These are phyloP conservation scores for Cephus nigrinus DNA, from an alignment of 2,888 invertebrate genomes.

Conservation along the genomic window DNA sequence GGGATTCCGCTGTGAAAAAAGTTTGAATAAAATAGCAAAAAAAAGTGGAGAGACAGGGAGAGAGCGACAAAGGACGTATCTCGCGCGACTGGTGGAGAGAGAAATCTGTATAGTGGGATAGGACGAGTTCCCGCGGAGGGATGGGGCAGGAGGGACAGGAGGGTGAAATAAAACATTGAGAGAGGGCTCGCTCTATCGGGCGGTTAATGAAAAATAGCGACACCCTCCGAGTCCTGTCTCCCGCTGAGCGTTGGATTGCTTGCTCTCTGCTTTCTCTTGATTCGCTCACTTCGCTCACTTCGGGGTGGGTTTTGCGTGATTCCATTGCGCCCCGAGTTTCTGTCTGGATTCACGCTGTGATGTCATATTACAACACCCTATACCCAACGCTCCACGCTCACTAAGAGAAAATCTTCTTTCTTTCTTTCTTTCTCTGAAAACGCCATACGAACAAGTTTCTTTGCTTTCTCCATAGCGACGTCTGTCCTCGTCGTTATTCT, in stretches of 20 bases:
- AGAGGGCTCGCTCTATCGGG: conserved; percentile 48
- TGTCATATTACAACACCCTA: conserved; percentile 53
- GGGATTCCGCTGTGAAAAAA: conserved; percentile 39
- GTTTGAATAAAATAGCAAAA: conserved; percentile 48
- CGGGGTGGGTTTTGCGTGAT: conserved; percentile 43
- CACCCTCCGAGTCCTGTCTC: conserved; percentile 46
- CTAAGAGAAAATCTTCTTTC: background rate
- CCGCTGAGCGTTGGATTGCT: conserved; percentile 55
- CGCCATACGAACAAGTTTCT: background rate
- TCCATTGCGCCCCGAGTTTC: conserved; percentile 49
- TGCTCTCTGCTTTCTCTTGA: conserved; percentile 35
- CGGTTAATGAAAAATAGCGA: conserved; percentile 63
- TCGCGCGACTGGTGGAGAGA: conserved; percentile 15
- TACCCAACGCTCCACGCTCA: background rate
- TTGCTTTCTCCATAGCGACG: background rate
- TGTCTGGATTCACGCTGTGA: conserved; percentile 55
- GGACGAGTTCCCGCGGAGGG: background rate
- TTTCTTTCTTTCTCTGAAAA: background rate
- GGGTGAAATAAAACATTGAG: conserved; percentile 42
- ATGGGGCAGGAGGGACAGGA: background rate
- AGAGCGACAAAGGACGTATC: conserved; percentile 38
- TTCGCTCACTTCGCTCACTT: conserved; percentile 39
- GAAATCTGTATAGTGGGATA: conserved; percentile 19
- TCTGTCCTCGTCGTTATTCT: background rate
- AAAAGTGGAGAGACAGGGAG: conserved; percentile 21